These are phyloP conservation scores for Tympanuchus pallidicinctus DNA, from an alignment of 2,113 vertebrate genomes.

Conservation along the genomic window DNA sequence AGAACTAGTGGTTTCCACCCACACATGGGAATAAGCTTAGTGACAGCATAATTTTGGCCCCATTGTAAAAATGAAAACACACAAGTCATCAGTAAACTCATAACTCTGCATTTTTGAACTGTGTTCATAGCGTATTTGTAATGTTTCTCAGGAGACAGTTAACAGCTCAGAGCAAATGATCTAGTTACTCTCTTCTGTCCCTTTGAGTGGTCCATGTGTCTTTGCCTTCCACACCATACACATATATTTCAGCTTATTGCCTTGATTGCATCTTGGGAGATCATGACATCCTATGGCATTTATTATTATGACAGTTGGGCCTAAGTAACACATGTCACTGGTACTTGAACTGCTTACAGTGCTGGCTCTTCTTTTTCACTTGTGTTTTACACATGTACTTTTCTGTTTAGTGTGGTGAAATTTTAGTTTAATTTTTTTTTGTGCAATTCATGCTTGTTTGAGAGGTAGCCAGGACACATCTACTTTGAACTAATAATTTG, in stretches of 20 bases:
- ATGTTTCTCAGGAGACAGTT: not conserved
- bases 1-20: slow-evolving; percentile 26
- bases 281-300: not conserved
- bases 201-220: not conserved
- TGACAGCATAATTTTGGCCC: not conserved
- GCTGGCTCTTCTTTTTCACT: not conserved
- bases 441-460: not conserved
- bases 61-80: slow-evolving; percentile 8
- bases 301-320: not conserved
- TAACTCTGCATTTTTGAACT: not conserved
- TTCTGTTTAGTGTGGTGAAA: not conserved
- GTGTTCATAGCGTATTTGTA: not conserved
- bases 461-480: not conserved
- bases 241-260: not conserved
- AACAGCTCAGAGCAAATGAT: not conserved
- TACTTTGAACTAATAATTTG: not conserved
- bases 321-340: not conserved
- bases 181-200: not conserved
- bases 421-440: not conserved
- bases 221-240: not conserved
- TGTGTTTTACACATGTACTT: not conserved
- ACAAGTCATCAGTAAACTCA: not conserved
- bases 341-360: not conserved
- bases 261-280: not conserved
- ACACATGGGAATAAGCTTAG: slow-evolving; percentile 27